A percentile compares a stretch with the other conserved stretches of the same genome.
These are phyloP conservation scores for Cerastis leucographa DNA, from an alignment of 2,888 invertebrate genomes.

Conservation along the genomic window DNA sequence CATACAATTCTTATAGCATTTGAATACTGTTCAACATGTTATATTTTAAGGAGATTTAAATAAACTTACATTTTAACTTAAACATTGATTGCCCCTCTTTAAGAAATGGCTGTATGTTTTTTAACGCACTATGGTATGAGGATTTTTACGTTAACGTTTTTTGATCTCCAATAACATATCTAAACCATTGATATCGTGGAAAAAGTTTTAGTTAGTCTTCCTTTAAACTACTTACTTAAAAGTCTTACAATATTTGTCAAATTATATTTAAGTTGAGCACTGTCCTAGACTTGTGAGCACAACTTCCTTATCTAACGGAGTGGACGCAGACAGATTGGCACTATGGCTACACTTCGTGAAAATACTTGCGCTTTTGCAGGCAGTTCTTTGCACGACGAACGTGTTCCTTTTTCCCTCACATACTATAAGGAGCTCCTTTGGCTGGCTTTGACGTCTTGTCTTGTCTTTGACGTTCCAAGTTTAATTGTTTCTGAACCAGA, in stretches of 20 bases:
- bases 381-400: conserved; percentile 16
- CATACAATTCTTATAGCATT: too few species aligned
- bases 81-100: too few species aligned
- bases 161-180: too few species aligned
- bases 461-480: not conserved
- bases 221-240: too few species aligned
- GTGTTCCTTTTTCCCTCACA: not conserved
- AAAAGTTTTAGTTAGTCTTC: not conserved
- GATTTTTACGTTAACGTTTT: too few species aligned
- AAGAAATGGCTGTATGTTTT: not conserved
- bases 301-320: conserved; percentile 22
- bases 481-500: not conserved
- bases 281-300: conserved; percentile 1
- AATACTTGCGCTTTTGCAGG: conserved; percentile 30
- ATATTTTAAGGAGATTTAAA: too few species aligned
- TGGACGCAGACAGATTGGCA: conserved; percentile 28
- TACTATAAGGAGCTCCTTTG: not conserved
- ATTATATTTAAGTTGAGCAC: too few species aligned
- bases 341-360: conserved; percentile 8
- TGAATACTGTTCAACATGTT: too few species aligned
- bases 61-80: too few species aligned
- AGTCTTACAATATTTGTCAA: too few species aligned
- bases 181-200: not conserved
- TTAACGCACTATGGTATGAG: too few species aligned
- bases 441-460: not conserved